These are phyloP conservation scores for Calephelis virginiensis DNA, from an alignment of 1,140 invertebrate genomes.

Conservation along the genomic window DNA sequence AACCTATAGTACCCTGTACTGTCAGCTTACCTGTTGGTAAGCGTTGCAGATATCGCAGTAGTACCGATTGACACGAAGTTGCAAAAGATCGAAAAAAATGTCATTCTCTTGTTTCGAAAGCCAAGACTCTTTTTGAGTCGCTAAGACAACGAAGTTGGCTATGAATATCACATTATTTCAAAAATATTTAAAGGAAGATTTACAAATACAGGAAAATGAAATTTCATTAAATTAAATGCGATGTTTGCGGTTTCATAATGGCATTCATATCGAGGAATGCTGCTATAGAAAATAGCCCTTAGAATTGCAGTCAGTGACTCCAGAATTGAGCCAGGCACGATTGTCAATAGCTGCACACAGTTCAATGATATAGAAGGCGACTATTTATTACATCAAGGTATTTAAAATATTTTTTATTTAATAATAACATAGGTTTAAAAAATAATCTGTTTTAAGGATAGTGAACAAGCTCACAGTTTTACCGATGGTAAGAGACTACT, in stretches of 20 bases:
- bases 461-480: too few species aligned
- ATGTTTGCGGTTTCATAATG: conserved; percentile 20
- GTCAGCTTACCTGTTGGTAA: too few species aligned
- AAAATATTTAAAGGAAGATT: not conserved
- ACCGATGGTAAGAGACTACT: too few species aligned
- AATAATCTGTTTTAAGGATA: too few species aligned
- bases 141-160: not conserved
- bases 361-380: conserved; percentile 36
- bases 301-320: conserved; percentile 32
- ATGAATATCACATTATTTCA: not conserved
- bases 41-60: too few species aligned
- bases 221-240: conserved; percentile 8
- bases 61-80: too few species aligned
- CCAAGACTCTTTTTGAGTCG: too few species aligned
- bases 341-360: conserved; percentile 37
- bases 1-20: too few species aligned
- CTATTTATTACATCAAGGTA: not conserved
- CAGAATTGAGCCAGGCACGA: conserved; percentile 41
- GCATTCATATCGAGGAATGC: conserved; percentile 26
- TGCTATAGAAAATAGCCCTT: conserved; percentile 45
- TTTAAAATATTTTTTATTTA: too few species aligned
- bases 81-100: too few species aligned
- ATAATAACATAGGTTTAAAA: too few species aligned
- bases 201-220: conserved; percentile 3
- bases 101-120: too few species aligned